Conservation (phyloP, 2,888 invertebrate genomes). For the Rhagium mordax region DNA sequence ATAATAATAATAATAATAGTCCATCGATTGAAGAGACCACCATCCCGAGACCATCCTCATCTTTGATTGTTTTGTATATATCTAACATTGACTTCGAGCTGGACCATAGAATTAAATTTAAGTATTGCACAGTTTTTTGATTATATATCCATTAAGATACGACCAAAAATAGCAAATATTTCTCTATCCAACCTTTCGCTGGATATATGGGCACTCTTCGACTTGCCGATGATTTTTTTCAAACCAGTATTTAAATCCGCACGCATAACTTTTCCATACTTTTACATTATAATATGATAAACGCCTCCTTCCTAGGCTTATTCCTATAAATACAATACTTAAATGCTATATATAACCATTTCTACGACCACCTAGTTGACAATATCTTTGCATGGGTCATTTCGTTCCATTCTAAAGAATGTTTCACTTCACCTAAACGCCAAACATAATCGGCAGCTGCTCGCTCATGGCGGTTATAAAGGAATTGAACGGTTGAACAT, state of each 20-base stretch:
- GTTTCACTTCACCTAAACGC: constrained; percentile 9
- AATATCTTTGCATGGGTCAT: constrained; percentile 32
- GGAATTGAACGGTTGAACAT: constrained; percentile 19
- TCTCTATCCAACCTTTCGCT: no score
- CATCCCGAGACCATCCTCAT: no score
- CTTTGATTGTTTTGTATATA: no score
- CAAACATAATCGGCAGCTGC: constrained; percentile 4
- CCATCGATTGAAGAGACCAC: no score
- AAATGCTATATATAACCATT: constrained; percentile 10
- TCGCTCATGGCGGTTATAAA: constrained; percentile 20
- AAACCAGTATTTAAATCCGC: background rate
- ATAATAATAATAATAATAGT: no score
- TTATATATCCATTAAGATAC: no score
- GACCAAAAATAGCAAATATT: no score
- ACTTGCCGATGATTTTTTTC: no score
- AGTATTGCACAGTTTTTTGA: no score
- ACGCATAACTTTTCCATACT: background rate
- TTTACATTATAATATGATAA: background rate
- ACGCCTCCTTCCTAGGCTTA: background rate
- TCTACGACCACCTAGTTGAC: constrained; percentile 8
- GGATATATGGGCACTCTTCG: no score
- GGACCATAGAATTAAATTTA: no score
- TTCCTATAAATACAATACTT: background rate
- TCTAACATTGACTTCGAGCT: no score
- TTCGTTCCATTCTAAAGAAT: constrained; percentile 13